Evolutionary conservation across 2,797 vertebrate species (phyloP), one percentile per base, ranked within the genome.

Genomic region (Pelochelys cantorii): DNA sequence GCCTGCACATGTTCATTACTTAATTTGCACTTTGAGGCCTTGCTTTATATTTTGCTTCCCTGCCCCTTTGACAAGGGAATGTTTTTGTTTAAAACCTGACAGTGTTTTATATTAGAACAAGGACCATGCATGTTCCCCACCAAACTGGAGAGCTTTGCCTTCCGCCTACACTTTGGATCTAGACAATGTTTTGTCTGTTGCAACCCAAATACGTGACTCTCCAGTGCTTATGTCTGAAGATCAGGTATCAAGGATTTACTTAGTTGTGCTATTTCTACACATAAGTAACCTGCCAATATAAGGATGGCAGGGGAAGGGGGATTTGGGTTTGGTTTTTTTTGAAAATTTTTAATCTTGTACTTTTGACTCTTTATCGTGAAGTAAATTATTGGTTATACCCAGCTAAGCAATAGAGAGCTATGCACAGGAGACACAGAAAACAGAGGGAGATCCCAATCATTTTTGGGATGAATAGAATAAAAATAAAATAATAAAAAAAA

Each of bases 151-250:
- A 53, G 54, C 17, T 57, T 54, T 79, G 37, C 53, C 48, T 71
- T 31, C 79, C 34, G 52, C 54, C 25, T 65, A 37, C 55, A 11
- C 57, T 71, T 56, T 82, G 57, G 29, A 52, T 37, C 59, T 54
- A 59, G 84, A 87, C 81, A n/a, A 62, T 87, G 81, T 90, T 84
- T 90, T 75, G 77, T 84, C 81, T 87, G 53, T 53, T 84, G 57
- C 68, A 87, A 84, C 62, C 25, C n/a, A 87, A 90, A 52, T 65
- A 84, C 90, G 74, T 75, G 42, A 37, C 10, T 42, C 29, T 74
- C 31, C 17, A 23, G 42, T 52, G 34, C 53, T 75, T 74, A 54
- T 68, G 60, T 79, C 85, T 91, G 83, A 84, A 79, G 53, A 25
- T 59, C n/a, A 52, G n/a, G 62, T 48, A 25, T 57, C 60, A 53